Conservation (phyloP, 2,113 vertebrate species). For the Datnioides undecimradiatus region DNA sequence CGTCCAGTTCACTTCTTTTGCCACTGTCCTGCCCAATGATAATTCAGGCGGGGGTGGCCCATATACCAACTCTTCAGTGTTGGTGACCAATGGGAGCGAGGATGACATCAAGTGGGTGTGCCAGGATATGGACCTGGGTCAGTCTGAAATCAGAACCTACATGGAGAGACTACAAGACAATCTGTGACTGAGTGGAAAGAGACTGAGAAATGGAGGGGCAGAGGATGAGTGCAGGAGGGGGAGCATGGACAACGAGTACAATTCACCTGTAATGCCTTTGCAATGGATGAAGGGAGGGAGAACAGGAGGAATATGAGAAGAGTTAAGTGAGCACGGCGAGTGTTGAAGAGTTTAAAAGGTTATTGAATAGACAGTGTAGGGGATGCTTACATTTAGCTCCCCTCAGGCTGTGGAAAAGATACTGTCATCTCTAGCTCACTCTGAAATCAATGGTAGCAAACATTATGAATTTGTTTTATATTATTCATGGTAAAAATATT, state of each 20-base stretch:
- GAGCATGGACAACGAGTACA: slow-evolving; percentile 78
- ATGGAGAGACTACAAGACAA: slow-evolving; percentile 98
- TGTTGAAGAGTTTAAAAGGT: slow-evolving; percentile 16
- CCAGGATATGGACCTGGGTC: slow-evolving; percentile 94
- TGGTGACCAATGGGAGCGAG: slow-evolving; percentile 92
- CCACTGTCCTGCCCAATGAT: slow-evolving; percentile 94
- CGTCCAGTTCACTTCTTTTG: slow-evolving; percentile 97
- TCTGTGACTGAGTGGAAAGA: slow-evolving; percentile 88
- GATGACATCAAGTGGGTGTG: slow-evolving; percentile 98
- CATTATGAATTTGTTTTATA: slow-evolving; percentile 53
- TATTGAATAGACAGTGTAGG: slow-evolving; percentile 6
- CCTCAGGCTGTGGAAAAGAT: slow-evolving; percentile 36
- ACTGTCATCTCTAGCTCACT: slow-evolving; percentile 50
- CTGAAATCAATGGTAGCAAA: slow-evolving; percentile 72
- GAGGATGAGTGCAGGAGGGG: slow-evolving; percentile 81
- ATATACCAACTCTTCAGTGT: slow-evolving; percentile 90
- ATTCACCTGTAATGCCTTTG: slow-evolving; percentile 89
- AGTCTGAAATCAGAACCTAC: slow-evolving; percentile 95
- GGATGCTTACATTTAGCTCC: slow-evolving; percentile 38
- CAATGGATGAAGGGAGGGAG: slow-evolving; percentile 74
- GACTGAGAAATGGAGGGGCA: slow-evolving; percentile 77
- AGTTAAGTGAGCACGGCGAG: slow-evolving; percentile 18
- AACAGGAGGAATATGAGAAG: slow-evolving; percentile 11
- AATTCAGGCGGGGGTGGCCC: slow-evolving; percentile 83
- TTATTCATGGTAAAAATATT: slow-evolving; percentile 65